Percentiles rank a stretch among this genome's conserved stretches.
Conservation (phyloP, 2,888 invertebrate species). For the Himalopsyche tibetana region DNA sequence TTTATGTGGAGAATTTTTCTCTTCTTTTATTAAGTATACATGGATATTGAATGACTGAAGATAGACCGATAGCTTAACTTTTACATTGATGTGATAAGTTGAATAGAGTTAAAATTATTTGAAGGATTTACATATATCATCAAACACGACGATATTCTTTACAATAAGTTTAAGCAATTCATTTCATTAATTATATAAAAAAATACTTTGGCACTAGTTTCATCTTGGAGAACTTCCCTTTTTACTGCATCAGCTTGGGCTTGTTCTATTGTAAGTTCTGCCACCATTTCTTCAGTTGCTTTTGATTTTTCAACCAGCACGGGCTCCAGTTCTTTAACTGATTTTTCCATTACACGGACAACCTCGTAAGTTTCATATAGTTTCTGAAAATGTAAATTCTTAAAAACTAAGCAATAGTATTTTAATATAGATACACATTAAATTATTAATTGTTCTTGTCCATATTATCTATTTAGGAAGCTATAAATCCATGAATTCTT, state of each 20-base stretch:
- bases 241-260: slow-evolving; percentile 89
- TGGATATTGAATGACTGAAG: no score
- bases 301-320: slow-evolving; percentile 86
- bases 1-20: no score
- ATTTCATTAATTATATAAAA: background rate
- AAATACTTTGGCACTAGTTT: slow-evolving; percentile 86
- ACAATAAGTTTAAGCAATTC: no score
- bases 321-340: slow-evolving; percentile 88
- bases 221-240: slow-evolving; percentile 87
- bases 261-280: slow-evolving; percentile 86
- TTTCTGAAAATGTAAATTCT: slow-evolving; percentile 77
- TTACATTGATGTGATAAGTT: no score
- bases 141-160: no score
- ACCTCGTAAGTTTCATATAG: slow-evolving; percentile 87
- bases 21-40: no score
- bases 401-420: background rate
- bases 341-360: slow-evolving; percentile 90
- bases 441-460: background rate
- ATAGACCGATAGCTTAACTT: no score
- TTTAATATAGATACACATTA: background rate
- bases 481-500: background rate
- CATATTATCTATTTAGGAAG: no score
- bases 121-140: no score
- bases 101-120: no score
- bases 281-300: slow-evolving; percentile 86